These are phyloP conservation scores for Ctenopoma multispine DNA, from an alignment of 2,797 vertebrate genomes.

Conservation along the genomic window DNA sequence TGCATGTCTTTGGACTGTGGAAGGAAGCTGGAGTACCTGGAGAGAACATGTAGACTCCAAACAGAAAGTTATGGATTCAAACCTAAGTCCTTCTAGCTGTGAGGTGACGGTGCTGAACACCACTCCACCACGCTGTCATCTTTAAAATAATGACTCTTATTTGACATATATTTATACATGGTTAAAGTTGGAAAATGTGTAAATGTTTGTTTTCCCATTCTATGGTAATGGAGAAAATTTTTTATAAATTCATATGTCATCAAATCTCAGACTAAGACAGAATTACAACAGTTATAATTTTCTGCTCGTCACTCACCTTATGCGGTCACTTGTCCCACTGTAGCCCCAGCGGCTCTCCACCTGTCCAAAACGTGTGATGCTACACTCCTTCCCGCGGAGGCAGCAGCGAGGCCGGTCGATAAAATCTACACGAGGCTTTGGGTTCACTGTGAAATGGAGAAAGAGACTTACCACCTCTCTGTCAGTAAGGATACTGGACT, in stretches of 20 bases:
- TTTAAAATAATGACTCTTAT: no score
- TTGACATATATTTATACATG: no score
- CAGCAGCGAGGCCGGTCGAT: constrained; percentile 96
- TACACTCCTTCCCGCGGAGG: constrained; percentile 96
- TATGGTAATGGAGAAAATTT: neutral
- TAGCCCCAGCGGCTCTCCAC: constrained; percentile 99
- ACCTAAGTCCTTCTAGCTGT: no score
- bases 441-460: constrained; percentile 98
- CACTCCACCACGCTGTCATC: no score
- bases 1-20: no score
- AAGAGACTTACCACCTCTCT: constrained; percentile 97
- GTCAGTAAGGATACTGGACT: constrained; percentile 91
- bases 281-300: neutral
- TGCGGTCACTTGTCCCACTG: constrained; percentile 96
- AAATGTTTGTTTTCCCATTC: constrained; percentile 5
- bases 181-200: neutral
- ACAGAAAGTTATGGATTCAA: no score
- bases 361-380: constrained; percentile 95
- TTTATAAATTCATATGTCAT: no score
- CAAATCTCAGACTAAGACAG: neutral
- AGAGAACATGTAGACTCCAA: no score
- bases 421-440: constrained; percentile 96
- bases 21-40: no score
- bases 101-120: no score
- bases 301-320: constrained; percentile 84